phyloP scores from a whole-genome alignment of 2,888 invertebrate species.

The Amorpha juglandis region DNA sequence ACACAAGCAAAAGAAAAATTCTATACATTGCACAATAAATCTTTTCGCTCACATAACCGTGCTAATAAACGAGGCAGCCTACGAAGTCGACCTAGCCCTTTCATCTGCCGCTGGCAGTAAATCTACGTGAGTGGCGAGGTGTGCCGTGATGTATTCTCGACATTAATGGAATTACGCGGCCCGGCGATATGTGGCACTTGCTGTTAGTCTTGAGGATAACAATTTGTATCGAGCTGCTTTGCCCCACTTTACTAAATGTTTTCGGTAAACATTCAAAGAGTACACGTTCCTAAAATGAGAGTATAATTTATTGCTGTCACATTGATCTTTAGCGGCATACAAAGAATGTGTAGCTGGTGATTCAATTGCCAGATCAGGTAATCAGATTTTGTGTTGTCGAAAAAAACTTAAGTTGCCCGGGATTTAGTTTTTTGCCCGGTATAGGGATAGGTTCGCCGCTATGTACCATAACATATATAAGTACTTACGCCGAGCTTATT shows the following conservation, averaged over 20 bases:
- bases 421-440: too few species aligned
- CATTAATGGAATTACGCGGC: slow-evolving; percentile 74
- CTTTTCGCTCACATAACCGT: slow-evolving; percentile 55
- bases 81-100: slow-evolving; percentile 63
- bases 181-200: slow-evolving; percentile 59
- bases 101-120: slow-evolving; percentile 66
- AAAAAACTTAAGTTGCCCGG: too few species aligned
- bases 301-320: background rate
- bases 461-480: too few species aligned
- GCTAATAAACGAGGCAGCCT: slow-evolving; percentile 65
- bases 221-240: slow-evolving; percentile 52
- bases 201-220: slow-evolving; percentile 45
- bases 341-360: too few species aligned
- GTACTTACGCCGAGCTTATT: too few species aligned
- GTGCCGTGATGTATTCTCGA: slow-evolving; percentile 67
- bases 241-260: slow-evolving; percentile 31
- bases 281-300: background rate
- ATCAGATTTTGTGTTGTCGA: too few species aligned
- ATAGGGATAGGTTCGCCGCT: too few species aligned
- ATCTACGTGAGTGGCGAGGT: slow-evolving; percentile 54
- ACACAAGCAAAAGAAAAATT: background rate
- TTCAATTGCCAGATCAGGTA: too few species aligned
- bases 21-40: slow-evolving; percentile 57
- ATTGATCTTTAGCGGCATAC: background rate
- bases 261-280: background rate